A percentile compares a stretch with the other conserved stretches of the same genome.
phyloP scores from a whole-genome alignment of 2,797 vertebrate species.

The Carapus acus region DNA sequence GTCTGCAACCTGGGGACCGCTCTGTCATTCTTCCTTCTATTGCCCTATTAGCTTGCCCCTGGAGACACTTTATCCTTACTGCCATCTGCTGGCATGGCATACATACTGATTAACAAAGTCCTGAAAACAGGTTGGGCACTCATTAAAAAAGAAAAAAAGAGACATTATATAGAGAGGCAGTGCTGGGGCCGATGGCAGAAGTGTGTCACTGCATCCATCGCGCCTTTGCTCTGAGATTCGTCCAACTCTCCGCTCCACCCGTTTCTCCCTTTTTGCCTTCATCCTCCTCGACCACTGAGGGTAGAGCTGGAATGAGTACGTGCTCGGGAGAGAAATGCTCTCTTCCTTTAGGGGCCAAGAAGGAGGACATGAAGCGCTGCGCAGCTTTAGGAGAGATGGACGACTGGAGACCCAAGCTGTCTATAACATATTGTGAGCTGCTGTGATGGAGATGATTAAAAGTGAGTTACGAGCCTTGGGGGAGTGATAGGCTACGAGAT shows the following conservation, averaged over 20 bases:
- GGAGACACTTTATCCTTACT: conserved; percentile 58
- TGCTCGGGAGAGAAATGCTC: conserved; percentile 12
- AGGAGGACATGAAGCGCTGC: conserved; percentile 4
- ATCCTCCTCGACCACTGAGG: conserved; percentile 5
- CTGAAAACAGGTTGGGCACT: conserved; percentile 49
- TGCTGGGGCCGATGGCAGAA: conserved; percentile 29
- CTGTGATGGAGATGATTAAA: conserved; percentile 37
- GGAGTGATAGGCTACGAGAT: conserved; percentile 42
- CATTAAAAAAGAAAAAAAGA: conserved; percentile 46
- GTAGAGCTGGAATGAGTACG: conserved; percentile 10
- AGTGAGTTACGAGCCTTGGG: conserved; percentile 38
- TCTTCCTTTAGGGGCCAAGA: conserved; percentile 26
- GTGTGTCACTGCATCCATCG: conserved; percentile 33
- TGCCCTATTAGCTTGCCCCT: conserved; percentile 54
- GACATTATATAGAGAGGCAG: conserved; percentile 49
- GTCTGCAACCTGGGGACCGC: conserved; percentile 42
- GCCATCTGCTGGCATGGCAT: conserved; percentile 65
- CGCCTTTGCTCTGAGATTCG: conserved; percentile 20
- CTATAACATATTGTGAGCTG: conserved; percentile 13
- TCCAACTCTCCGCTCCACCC: conserved; percentile 27
- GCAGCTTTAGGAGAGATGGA: conserved; percentile 19
- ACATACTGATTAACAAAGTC: conserved; percentile 59
- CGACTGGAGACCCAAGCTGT: conserved; percentile 28
- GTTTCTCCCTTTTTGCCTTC: conserved; percentile 12
- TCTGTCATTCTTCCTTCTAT: conserved; percentile 47